Conservation (phyloP, 2,888 invertebrate species). For the Aspidiotus rigidus region DNA sequence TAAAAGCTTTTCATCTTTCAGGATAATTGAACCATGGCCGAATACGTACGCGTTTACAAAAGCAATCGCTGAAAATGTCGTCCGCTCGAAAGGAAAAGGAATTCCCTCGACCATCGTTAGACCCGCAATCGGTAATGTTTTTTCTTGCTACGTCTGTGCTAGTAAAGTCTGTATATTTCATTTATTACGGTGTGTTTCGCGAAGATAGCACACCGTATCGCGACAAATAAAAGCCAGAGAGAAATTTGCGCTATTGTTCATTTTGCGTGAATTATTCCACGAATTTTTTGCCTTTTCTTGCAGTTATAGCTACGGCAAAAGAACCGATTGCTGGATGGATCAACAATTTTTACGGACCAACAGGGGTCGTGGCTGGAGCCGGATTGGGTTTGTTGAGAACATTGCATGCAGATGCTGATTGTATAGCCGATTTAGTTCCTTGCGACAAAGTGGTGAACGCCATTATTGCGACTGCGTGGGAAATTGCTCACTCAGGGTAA, state of each 20-base stretch:
- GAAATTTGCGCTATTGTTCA: not conserved
- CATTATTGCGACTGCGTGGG: constrained; percentile 47
- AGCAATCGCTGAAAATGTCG: constrained; percentile 71
- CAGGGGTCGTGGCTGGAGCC: constrained; percentile 48
- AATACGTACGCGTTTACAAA: constrained; percentile 90
- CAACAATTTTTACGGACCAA: constrained; percentile 61
- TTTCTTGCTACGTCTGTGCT: not conserved
- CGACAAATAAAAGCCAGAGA: not conserved
- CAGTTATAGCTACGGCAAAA: constrained; percentile 43
- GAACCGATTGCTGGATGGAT: constrained; percentile 54
- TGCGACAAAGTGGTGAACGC: constrained; percentile 49
- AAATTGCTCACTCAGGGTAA: constrained; percentile 41
- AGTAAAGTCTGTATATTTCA: not conserved
- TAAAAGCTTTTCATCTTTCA: constrained; percentile 11
- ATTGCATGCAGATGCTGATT: constrained; percentile 48
- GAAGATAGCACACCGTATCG: not conserved
- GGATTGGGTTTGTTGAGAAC: constrained; percentile 54
- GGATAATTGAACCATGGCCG: constrained; percentile 58
- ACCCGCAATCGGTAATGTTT: constrained; percentile 65
- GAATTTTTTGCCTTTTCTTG: constrained; percentile 15
- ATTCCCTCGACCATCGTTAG: constrained; percentile 73
- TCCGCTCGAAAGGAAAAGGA: constrained; percentile 56
- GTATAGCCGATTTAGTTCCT: constrained; percentile 58
- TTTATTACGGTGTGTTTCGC: not conserved
- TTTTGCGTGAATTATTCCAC: no score